A percentile compares a stretch with the other conserved stretches of the same genome.
phyloP scores from a whole-genome alignment of 2,888 invertebrate genomes.

The Eilema depressum region DNA sequence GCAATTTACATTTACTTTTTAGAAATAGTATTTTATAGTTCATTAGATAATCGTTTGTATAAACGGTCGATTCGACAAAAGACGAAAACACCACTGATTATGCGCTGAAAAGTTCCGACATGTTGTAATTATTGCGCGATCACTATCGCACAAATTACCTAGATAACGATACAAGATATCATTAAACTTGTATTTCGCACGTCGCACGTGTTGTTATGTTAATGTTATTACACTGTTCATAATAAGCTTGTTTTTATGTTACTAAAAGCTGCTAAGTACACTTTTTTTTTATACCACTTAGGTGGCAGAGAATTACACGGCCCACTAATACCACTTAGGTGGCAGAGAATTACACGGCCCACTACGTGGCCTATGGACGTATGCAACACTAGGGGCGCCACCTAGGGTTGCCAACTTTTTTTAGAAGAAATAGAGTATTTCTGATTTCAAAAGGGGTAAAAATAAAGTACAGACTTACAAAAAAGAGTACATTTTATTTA shows the following conservation, averaged over 20 bases:
- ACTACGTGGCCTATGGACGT: too few relatives aligned
- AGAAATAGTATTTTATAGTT: conserved; percentile 6
- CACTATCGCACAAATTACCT: conserved; percentile 57
- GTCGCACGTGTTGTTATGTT: neutral
- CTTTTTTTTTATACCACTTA: too few relatives aligned
- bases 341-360: too few relatives aligned
- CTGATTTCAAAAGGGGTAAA: too few relatives aligned
- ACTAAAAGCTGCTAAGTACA: too few relatives aligned
- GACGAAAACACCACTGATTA: conserved; percentile 68
- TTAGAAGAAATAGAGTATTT: too few relatives aligned
- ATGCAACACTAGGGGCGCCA: too few relatives aligned
- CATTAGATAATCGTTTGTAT: neutral
- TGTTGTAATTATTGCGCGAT: conserved; percentile 19
- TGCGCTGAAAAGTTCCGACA: conserved; percentile 21
- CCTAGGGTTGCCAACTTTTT: too few relatives aligned
- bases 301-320: too few relatives aligned
- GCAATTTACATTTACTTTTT: neutral
- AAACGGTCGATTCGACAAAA: conserved; percentile 39
- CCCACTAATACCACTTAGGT: too few relatives aligned
- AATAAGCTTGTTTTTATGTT: neutral
- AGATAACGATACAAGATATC: conserved; percentile 56
- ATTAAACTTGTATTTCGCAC: conserved; percentile 36
- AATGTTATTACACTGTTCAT: neutral
- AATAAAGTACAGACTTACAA: too few relatives aligned
- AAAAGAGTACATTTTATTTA: too few relatives aligned